phyloP scores from a whole-genome alignment of 2,797 vertebrate genomes.

The Pseudomugil gertrudae region DNA sequence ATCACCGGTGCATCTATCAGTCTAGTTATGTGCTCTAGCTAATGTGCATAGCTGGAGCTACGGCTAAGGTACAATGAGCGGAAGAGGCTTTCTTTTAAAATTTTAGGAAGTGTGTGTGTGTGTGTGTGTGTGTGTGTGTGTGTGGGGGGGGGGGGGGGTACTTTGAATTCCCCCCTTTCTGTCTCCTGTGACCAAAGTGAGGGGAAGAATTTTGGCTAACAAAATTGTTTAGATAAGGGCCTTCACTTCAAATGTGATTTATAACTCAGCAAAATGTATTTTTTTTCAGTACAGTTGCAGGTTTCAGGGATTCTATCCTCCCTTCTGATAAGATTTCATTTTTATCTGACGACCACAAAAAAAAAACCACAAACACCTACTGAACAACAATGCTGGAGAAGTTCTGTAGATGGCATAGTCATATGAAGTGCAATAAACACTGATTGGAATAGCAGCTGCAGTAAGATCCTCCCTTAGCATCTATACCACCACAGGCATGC shows the following conservation, averaged over 20 bases:
- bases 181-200: neutral
- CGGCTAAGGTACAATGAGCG: neutral
- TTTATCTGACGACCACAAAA: neutral
- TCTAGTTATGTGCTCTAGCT: neutral
- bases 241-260: constrained; percentile 18
- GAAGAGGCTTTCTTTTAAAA: neutral
- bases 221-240: constrained; percentile 9
- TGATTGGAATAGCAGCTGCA: constrained; percentile 50
- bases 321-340: constrained; percentile 21
- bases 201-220: neutral
- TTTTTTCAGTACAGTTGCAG: constrained; percentile 1
- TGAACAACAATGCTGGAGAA: constrained; percentile 22
- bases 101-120: neutral
- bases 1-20: neutral
- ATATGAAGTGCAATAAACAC: constrained; percentile 44
- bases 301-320: neutral
- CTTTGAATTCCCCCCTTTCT: neutral
- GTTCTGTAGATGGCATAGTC: constrained; percentile 11
- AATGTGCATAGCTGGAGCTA: neutral
- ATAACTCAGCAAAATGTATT: neutral
- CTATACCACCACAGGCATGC: constrained; percentile 34
- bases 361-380: constrained; percentile 16
- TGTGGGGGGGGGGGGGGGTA: too few species aligned
- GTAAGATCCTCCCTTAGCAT: constrained; percentile 35
- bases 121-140: too few species aligned